Evolutionary conservation across 2,797 vertebrate species (phyloP).

Genomic region (Yasuhikotakia modesta): DNA sequence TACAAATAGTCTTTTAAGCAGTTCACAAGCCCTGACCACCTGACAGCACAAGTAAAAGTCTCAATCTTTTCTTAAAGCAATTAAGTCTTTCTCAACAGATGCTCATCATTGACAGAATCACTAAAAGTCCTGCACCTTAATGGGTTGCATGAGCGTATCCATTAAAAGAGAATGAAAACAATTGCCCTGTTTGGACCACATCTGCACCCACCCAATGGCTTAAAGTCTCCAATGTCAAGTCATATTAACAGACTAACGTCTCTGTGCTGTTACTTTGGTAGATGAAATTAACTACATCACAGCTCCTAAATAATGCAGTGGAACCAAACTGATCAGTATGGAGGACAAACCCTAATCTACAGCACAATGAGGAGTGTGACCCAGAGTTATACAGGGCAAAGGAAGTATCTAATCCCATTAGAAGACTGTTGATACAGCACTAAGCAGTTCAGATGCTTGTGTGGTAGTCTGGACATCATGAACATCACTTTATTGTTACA

Average conservation of each 20-base stretch:
- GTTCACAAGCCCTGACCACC: constrained; percentile 19
- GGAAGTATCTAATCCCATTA: constrained; percentile 54
- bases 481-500: constrained; percentile 6
- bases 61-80: constrained; percentile 54
- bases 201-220: constrained; percentile 33
- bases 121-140: constrained; percentile 39
- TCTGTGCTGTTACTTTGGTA: constrained; percentile 43
- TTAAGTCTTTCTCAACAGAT: constrained; percentile 31
- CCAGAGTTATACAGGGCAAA: constrained; percentile 25
- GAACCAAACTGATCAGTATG: constrained; percentile 46
- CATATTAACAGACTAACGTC: constrained; percentile 30
- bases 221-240: constrained; percentile 46
- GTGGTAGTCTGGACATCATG: neutral
- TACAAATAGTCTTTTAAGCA: constrained; percentile 11
- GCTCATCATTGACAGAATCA: constrained; percentile 37
- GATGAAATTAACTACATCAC: constrained; percentile 54
- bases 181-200: constrained; percentile 49
- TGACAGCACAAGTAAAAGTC: constrained; percentile 11
- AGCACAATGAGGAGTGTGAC: constrained; percentile 44
- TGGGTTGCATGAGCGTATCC: constrained; percentile 42
- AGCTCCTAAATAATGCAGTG: constrained; percentile 50
- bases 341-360: constrained; percentile 44
- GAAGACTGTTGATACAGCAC: constrained; percentile 24
- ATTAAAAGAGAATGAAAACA: constrained; percentile 60
- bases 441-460: constrained; percentile 3